Conservation (phyloP, 2,888 invertebrate species). For the Oscheius sp. region DNA sequence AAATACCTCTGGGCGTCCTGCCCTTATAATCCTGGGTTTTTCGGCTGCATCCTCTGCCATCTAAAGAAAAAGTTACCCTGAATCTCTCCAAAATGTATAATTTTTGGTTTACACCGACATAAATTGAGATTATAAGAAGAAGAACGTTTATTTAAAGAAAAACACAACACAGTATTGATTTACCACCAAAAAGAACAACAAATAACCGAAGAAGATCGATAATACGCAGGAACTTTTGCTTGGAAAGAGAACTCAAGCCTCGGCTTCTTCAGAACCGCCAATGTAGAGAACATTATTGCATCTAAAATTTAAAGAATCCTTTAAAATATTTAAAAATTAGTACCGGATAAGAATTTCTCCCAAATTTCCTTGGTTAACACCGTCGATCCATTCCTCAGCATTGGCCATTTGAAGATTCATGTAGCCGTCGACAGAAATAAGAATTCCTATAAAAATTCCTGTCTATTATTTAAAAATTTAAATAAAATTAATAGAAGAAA, state of each 20-base stretch:
- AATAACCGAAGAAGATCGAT: neutral
- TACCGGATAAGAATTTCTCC: constrained; percentile 95
- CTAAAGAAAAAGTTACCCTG: too few species aligned
- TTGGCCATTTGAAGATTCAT: constrained; percentile 98
- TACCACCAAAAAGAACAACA: neutral
- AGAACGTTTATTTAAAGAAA: neutral
- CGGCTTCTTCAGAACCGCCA: constrained; percentile 60
- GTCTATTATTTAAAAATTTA: neutral
- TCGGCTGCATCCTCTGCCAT: too few species aligned
- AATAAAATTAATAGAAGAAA: neutral
- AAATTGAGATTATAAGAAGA: neutral
- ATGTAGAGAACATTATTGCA: constrained; percentile 72
- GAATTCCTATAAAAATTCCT: constrained; percentile 81
- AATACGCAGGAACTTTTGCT: neutral
- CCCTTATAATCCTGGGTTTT: too few species aligned
- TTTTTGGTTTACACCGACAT: too few species aligned
- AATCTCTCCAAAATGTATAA: too few species aligned
- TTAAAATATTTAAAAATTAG: neutral
- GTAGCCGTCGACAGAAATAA: constrained; percentile 97
- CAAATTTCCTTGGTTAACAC: constrained; percentile 88
- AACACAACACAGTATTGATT: neutral
- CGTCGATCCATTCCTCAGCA: constrained; percentile 96
- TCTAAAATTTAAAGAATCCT: constrained; percentile 40
- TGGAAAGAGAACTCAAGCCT: constrained; percentile 12
- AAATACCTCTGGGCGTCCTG: too few species aligned